These are phyloP conservation scores for Tapirus terrestris DNA, from an alignment of 2,113 vertebrate species.

Conservation along the genomic window DNA sequence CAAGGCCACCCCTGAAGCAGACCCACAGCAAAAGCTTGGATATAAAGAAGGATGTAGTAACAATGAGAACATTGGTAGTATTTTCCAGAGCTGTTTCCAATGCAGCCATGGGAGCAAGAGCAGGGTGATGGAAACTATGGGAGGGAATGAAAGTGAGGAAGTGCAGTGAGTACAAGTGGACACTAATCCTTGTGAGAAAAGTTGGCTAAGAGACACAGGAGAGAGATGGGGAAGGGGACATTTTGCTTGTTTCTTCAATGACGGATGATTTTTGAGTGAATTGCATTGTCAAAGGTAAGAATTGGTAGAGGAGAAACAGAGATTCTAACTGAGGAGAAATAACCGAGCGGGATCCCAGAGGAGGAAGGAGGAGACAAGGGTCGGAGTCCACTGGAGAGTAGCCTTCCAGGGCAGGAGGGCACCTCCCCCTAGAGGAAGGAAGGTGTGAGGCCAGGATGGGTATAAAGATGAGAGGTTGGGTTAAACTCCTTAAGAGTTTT, in stretches of 20 bases:
- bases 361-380: neutral
- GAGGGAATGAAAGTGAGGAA: neutral
- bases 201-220: neutral
- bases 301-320: neutral
- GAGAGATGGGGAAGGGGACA: neutral
- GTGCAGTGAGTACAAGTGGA: too few relatives aligned
- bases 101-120: neutral
- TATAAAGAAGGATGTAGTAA: neutral
- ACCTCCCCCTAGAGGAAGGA: too few relatives aligned
- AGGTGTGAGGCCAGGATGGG: rapidly evolving
- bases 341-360: rapidly evolving
- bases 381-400: neutral
- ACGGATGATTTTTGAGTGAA: neutral
- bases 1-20: neutral
- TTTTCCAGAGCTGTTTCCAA: neutral
- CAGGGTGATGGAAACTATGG: neutral
- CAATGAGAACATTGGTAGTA: neutral
- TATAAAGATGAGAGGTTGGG: rapidly evolving
- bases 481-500: neutral
- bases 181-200: neutral
- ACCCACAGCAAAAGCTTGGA: neutral
- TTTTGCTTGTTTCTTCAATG: neutral
- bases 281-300: neutral
- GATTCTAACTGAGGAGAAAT: neutral
- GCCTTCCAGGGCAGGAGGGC: too few relatives aligned